Conservation (phyloP, 2,113 vertebrate species). For the Solea solea region DNA sequence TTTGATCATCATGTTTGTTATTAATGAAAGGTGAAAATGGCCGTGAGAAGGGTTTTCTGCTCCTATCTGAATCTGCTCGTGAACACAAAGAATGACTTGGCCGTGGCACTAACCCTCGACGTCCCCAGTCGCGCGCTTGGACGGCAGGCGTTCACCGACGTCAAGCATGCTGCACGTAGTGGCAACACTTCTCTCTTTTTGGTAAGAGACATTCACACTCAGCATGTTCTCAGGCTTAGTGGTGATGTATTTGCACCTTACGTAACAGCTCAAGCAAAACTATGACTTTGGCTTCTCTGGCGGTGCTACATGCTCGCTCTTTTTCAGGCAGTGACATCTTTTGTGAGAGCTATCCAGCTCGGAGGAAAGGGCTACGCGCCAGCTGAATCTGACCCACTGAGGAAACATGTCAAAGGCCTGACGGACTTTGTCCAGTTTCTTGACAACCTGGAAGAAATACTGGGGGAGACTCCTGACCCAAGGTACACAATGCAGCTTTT, state of each 20-base stretch:
- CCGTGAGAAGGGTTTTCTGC: conserved; percentile 84
- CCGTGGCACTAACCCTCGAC: conserved; percentile 87
- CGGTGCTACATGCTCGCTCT: neutral
- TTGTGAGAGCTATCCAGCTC: conserved; percentile 89
- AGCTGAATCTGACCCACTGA: conserved; percentile 85
- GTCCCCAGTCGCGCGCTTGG: conserved; percentile 87
- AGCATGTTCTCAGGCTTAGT: neutral
- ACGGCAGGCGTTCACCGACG: conserved; percentile 87
- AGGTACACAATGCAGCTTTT: conserved; percentile 80
- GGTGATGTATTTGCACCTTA: neutral
- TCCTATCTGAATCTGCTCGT: conserved; percentile 91
- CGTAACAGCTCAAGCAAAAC: neutral
- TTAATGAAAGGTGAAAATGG: conserved; percentile 75
- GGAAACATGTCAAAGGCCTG: conserved; percentile 89
- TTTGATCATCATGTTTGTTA: neutral
- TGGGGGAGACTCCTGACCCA: conserved; percentile 89
- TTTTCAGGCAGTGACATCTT: conserved; percentile 83
- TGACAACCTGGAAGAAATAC: conserved; percentile 90
- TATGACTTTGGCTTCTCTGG: neutral
- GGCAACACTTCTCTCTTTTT: conserved; percentile 89
- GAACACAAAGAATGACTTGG: conserved; percentile 92
- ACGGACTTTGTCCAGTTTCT: conserved; percentile 88
- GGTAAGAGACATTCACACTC: conserved; percentile 76
- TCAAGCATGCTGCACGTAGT: conserved; percentile 84
- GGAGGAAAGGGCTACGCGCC: conserved; percentile 92